Base-by-base conservation (phyloP, 92 coral and sea anemone genomes). In the Phenganax subtilis region DNA sequence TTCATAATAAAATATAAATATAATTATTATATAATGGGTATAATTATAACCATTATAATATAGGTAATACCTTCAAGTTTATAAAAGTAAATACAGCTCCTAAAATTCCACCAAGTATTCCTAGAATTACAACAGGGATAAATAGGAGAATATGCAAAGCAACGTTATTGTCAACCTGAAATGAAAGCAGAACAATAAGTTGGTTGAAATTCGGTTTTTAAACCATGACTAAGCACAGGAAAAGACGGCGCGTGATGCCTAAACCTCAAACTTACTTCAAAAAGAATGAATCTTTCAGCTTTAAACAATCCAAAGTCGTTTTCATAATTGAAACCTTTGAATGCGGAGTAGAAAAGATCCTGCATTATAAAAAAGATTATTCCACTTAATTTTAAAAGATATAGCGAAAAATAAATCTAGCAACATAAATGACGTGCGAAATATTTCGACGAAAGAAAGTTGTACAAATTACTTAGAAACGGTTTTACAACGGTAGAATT, bases 271-370 rank as follows among this genome's bases (percentile, higher is more conserved):
- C 25, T 59, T 51, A 92, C 98, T 92, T 94, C 97, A 85, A 94
- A 94, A 10, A 94, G 75, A 60, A 94, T 94, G 88, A 92, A 92
- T 68, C 91, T 91, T 61, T 94, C 97, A 44, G 98, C 90, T 84
- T 94, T 94, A 76, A 96, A 96, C 66, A 92, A 82, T 55, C 99
- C 99, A 86, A 96, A 96, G 12, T 96, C 90, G 8, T 96, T 97
- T 87, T 92, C 96, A 68, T 96, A 96, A 71, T 81, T 85, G 81
- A 96, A 96, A 10, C 99, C 99, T 80, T 92, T 93, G 87, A 96
- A 96, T 6, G 99, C 99, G 51, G 99, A 96, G 87, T 96, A 92
- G 77, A 96, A 96, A 82, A 96, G 85, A 85, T 96, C 99, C 99
- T 96, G 81, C 31, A 59, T 57, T 28, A 20, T 0, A 7, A 20